Percentiles rank a stretch among this genome's conserved stretches.
These are phyloP conservation scores for Dynastes grantii DNA, from an alignment of 2,888 invertebrate genomes.

Conservation along the genomic window DNA sequence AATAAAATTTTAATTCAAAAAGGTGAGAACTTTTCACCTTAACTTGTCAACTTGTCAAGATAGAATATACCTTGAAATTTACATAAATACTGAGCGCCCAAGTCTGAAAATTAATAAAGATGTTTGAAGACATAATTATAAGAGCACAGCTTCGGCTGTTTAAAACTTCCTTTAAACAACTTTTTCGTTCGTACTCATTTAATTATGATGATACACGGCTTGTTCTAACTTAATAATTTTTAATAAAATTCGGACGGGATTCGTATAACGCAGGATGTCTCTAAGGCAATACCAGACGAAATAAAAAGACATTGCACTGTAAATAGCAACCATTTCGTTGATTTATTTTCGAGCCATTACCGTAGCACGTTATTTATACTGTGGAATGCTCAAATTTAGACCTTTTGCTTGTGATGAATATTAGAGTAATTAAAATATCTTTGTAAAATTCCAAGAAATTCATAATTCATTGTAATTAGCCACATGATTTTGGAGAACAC, in stretches of 20 bases:
- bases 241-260: neutral
- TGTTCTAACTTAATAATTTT: slow-evolving; percentile 5
- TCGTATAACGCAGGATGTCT: neutral
- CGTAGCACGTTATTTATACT: neutral
- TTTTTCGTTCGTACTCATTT: neutral
- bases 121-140: neutral
- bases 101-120: neutral
- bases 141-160: neutral
- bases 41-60: neutral
- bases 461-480: neutral
- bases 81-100: neutral
- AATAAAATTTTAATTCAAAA: neutral
- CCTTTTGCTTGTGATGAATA: neutral
- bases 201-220: slow-evolving; percentile 9
- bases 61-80: neutral
- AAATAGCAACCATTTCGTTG: slow-evolving; percentile 16
- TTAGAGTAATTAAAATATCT: neutral
- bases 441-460: neutral
- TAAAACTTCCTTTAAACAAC: neutral
- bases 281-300: slow-evolving; percentile 7
- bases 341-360: slow-evolving; percentile 19
- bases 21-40: neutral
- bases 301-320: slow-evolving; percentile 6
- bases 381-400: neutral
- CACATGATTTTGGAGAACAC: no score